Conservation (phyloP, 2,113 vertebrate genomes). For the Agelaius phoeniceus region DNA sequence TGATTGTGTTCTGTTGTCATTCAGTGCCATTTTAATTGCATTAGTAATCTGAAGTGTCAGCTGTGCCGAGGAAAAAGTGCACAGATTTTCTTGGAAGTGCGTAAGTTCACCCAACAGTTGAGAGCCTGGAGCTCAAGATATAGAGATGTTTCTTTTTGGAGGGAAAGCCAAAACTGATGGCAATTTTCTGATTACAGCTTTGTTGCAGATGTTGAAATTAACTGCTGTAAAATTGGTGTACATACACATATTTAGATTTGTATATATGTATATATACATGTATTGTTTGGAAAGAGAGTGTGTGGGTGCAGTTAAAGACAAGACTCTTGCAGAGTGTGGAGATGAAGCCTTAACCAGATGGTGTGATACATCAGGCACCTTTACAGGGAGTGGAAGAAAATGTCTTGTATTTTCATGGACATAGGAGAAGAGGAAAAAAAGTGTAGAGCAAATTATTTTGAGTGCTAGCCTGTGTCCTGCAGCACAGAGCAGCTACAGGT, state of each 20-base stretch:
- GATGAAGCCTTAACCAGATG: background rate
- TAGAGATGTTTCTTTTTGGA: background rate
- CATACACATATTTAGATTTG: no score
- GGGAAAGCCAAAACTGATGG: background rate
- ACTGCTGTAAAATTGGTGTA: background rate
- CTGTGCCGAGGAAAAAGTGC: background rate
- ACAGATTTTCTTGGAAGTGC: background rate
- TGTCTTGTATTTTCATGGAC: background rate
- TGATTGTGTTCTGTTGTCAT: background rate
- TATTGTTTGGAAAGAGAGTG: background rate
- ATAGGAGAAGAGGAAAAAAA: background rate
- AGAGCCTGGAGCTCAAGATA: background rate
- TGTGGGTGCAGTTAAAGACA: background rate
- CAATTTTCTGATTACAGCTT: background rate
- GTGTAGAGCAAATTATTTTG: background rate
- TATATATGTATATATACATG: background rate
- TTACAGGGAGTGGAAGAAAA: background rate
- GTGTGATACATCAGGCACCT: background rate
- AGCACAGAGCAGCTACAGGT: background rate
- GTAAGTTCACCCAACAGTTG: background rate
- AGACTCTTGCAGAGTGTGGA: background rate
- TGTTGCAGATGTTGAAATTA: background rate
- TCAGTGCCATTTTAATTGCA: background rate
- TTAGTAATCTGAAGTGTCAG: background rate
- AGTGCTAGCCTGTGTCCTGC: background rate